Evolutionary conservation across 2,888 invertebrate genomes (phyloP), one percentile per base, ranked within the genome.

Genomic region (Sturmia bella): DNA sequence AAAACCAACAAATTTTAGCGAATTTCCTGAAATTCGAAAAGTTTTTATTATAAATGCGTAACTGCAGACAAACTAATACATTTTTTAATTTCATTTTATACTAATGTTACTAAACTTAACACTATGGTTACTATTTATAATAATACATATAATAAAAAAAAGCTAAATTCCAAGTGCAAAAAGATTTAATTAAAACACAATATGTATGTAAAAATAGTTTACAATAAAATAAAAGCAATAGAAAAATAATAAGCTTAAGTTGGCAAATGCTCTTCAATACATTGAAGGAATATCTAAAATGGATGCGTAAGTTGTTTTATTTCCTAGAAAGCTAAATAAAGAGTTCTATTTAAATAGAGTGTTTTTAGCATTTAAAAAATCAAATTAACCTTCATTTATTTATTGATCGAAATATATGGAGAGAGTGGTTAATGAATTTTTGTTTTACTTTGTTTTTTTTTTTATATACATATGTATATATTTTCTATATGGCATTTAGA

Each of bases 241-340:
- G 48, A 72, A 59, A 37, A 61, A 12, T 54, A n/a, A 45, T 13
- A 64, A 52, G 39, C 52, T 43, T 52, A 64, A 39, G 41, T 39
- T 68, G 37, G 80, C 83, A 72, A 80, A 83, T 80, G 80, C 69
- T 76, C 41, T 69, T 76, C 43, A 66, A 79, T 72, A 69, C 68
- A 76, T 81, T 77, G 75, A 83, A 81, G 80, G 80, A 80, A 69
- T 84, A 80, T 84, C 80, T 83, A 82, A 84, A 84, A 85, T 85
- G 84, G 83, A 85, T 83, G 83, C 72, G 85, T 85, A 85, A 84
- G 84, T 84, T 61, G 43, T 66, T 74, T 21, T 41, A 32, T 32
- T 80, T 76, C 57, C 70, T 52, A 24, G 59, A 70, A 6, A 43
- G n/a, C 80, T 52, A 70, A 76, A 66, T 70, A 52, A 52, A 43